These are phyloP conservation scores for Lates japonicus DNA, from an alignment of 2,797 vertebrate species.

Conservation along the genomic window DNA sequence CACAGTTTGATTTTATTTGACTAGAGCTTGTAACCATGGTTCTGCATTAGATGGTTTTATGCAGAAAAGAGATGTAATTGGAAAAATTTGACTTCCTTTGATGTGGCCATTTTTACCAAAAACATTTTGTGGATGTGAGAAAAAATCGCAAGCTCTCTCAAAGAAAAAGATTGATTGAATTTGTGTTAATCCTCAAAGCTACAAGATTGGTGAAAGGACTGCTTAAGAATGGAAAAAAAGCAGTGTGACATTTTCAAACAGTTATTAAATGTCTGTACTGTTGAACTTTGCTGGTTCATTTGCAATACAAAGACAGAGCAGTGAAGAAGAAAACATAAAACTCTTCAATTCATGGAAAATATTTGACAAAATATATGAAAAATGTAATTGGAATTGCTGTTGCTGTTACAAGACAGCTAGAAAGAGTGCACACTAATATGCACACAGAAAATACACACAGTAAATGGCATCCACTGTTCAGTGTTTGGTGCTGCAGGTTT, in stretches of 20 bases:
- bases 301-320: not conserved
- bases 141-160: not conserved
- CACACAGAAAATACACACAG: not conserved
- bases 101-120: not conserved
- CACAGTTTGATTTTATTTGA: constrained; percentile 24
- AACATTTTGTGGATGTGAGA: not conserved
- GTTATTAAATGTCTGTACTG: not conserved
- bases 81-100: not conserved
- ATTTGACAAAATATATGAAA: not conserved
- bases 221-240: not conserved
- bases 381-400: not conserved
- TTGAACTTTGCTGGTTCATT: not conserved
- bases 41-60: constrained; percentile 9
- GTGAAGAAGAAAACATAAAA: not conserved
- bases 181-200: not conserved
- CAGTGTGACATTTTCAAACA: constrained; percentile 18
- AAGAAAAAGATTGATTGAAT: not conserved
- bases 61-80: constrained; percentile 4
- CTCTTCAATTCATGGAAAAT: not conserved
- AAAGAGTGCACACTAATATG: not conserved
- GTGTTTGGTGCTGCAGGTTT: constrained; percentile 27
- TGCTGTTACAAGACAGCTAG: not conserved
- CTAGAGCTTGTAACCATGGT: not conserved
- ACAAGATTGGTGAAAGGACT: not conserved
- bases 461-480: constrained; percentile 26